Percentiles rank a stretch among this genome's conserved stretches.
These are phyloP conservation scores for Hepsetus odoe DNA, from an alignment of 2,113 vertebrate species.

Conservation along the genomic window DNA sequence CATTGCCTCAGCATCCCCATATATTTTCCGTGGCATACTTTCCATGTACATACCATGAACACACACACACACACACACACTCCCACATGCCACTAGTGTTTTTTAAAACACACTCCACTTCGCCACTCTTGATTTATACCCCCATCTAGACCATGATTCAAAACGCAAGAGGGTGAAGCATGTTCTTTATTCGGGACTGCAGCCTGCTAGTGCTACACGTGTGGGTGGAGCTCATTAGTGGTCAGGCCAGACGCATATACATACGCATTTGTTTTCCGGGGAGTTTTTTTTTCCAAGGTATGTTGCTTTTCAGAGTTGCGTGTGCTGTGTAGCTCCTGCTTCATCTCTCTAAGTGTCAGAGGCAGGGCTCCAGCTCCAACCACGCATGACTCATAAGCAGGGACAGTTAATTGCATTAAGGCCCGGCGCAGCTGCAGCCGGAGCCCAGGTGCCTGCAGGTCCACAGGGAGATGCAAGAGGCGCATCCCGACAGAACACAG, in stretches of 20 bases:
- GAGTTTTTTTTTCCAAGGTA: constrained; percentile 4
- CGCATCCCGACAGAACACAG: not conserved
- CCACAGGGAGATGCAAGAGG: constrained; percentile 27
- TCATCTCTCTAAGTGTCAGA: constrained; percentile 38
- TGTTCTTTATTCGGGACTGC: constrained; percentile 40
- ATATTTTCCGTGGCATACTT: constrained; percentile 40
- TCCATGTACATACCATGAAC: constrained; percentile 34
- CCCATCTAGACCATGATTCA: constrained; percentile 52
- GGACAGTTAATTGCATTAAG: constrained; percentile 51
- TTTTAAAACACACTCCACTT: constrained; percentile 44
- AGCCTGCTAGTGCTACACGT: constrained; percentile 26
- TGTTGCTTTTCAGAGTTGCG: constrained; percentile 9
- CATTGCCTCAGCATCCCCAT: constrained; percentile 15
- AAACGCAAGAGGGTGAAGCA: constrained; percentile 45
- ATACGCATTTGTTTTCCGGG: not conserved
- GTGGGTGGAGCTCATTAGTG: constrained; percentile 52
- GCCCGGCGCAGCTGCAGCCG: constrained; percentile 34
- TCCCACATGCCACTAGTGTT: constrained; percentile 15
- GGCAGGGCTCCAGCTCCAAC: constrained; percentile 26
- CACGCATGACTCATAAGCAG: constrained; percentile 38
- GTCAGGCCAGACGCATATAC: constrained; percentile 34
- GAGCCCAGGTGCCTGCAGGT: constrained; percentile 41
- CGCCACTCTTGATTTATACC: constrained; percentile 50
- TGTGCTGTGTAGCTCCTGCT: not conserved
- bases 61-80: constrained; percentile 15